Conservation (phyloP, 2,797 vertebrate species). For the Enteromius argenteus region DNA sequence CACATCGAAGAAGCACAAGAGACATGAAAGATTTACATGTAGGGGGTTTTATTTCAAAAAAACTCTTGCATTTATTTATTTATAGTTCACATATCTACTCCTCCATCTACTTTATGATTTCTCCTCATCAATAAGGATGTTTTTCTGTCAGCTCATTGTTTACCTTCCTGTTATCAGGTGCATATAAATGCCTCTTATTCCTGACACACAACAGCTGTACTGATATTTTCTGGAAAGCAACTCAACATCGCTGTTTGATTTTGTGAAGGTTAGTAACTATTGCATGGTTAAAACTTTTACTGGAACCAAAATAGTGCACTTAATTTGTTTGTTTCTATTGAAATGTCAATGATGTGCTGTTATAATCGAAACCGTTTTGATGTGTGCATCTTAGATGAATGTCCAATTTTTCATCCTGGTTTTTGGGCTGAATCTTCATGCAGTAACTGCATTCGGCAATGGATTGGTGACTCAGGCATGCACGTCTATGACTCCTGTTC, state of each 20-base stretch:
- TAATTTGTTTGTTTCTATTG: background rate
- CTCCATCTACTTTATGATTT: background rate
- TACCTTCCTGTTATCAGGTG: background rate
- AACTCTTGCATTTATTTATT: background rate
- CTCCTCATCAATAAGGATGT: background rate
- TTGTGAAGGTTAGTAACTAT: conserved; percentile 5
- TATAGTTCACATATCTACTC: background rate
- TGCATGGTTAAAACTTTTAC: background rate
- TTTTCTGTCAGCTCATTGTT: background rate
- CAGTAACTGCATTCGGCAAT: background rate
- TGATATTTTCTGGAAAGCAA: background rate
- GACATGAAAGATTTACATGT: background rate
- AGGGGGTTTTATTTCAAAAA: background rate
- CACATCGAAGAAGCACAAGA: background rate
- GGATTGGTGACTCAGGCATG: rapidly evolving
- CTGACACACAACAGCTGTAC: background rate
- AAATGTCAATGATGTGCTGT: background rate
- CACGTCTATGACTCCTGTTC: background rate
- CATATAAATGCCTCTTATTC: background rate
- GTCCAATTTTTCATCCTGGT: conserved; percentile 18
- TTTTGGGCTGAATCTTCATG: background rate
- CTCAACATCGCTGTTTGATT: background rate
- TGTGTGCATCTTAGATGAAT: conserved; percentile 23
- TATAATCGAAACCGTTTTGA: background rate
- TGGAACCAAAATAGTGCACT: background rate